These are phyloP conservation scores for Clavelina lepadiformis DNA, from an alignment of 23 tunicate species.

Conservation along the genomic window DNA sequence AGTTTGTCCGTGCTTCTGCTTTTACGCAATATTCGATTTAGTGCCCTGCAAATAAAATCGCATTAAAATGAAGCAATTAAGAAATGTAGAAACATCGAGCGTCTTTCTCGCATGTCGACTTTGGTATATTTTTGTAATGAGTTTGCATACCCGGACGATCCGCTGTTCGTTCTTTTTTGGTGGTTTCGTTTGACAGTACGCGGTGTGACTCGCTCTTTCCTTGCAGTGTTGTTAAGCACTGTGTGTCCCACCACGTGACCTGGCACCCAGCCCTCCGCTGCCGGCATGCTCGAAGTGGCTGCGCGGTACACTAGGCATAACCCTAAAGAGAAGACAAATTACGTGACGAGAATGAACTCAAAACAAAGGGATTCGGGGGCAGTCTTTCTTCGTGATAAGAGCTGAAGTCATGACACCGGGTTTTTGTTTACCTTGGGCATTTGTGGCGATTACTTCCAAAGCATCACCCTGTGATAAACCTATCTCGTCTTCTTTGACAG, in stretches of 20 bases:
- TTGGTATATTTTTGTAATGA: too few species aligned
- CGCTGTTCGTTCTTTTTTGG: conserved; percentile 12
- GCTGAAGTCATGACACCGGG: neutral
- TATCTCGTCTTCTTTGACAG: conserved; percentile 74
- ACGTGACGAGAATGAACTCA: neutral
- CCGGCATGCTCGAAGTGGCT: conserved; percentile 37
- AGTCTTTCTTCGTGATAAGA: too few species aligned
- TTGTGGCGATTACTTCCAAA: conserved; percentile 77
- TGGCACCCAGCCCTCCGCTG: conserved; percentile 96
- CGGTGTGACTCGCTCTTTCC: conserved; percentile 34
- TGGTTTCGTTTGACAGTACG: conserved; percentile 36
- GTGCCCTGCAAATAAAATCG: conserved; percentile 15
- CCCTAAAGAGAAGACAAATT: conserved; percentile 18
- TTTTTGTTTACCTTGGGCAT: conserved; percentile 49
- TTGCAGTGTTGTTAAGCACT: neutral
- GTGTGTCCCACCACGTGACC: conserved; percentile 66
- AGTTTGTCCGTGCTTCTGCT: conserved; percentile 46
- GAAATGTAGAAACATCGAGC: neutral
- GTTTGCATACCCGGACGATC: too few species aligned
- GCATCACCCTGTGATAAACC: conserved; percentile 51
- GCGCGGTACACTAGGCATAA: conserved; percentile 70
- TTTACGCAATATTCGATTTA: conserved; percentile 42
- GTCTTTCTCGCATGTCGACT: too few species aligned
- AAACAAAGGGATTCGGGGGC: too few species aligned
- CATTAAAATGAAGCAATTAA: too few species aligned